These are phyloP conservation scores for Thalassoma bifasciatum DNA, from an alignment of 2,113 vertebrate genomes.

Conservation along the genomic window DNA sequence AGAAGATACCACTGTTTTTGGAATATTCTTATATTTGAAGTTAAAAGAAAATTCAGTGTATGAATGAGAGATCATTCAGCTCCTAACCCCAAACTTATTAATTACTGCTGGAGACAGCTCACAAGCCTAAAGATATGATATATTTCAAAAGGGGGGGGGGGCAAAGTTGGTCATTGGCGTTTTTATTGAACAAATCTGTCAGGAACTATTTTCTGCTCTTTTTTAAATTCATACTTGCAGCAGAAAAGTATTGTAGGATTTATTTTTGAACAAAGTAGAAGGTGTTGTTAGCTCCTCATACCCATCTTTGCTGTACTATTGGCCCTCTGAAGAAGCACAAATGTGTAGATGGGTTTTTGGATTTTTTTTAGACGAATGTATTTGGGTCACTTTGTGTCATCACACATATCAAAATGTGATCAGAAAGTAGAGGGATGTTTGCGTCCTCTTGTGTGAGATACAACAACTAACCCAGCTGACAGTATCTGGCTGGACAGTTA, in stretches of 20 bases:
- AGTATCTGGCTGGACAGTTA: conserved; percentile 91
- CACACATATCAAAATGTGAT: conserved; percentile 43
- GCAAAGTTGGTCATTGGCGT: neutral
- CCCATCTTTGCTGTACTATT: too few relatives aligned
- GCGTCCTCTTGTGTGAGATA: conserved; percentile 46
- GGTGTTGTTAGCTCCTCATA: too few relatives aligned
- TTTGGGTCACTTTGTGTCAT: conserved; percentile 41
- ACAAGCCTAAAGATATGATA: neutral
- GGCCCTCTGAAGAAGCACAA: too few relatives aligned
- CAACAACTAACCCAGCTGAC: conserved; percentile 81
- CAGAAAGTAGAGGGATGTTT: conserved; percentile 40
- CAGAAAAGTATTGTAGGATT: neutral
- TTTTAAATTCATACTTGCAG: neutral
- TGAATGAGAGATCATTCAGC: too few relatives aligned
- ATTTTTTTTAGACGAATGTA: conserved; percentile 1
- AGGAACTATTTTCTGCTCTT: neutral
- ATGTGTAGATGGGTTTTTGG: too few relatives aligned
- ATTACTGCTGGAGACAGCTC: neutral
- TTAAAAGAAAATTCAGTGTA: neutral
- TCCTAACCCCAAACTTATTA: neutral
- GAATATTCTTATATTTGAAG: neutral
- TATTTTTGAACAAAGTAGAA: conserved; percentile 1
- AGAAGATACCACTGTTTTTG: neutral
- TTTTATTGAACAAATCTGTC: neutral
- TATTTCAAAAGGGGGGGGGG: too few relatives aligned